These are phyloP conservation scores for Mycteria americana DNA, from an alignment of 2,797 vertebrate species.

Conservation along the genomic window DNA sequence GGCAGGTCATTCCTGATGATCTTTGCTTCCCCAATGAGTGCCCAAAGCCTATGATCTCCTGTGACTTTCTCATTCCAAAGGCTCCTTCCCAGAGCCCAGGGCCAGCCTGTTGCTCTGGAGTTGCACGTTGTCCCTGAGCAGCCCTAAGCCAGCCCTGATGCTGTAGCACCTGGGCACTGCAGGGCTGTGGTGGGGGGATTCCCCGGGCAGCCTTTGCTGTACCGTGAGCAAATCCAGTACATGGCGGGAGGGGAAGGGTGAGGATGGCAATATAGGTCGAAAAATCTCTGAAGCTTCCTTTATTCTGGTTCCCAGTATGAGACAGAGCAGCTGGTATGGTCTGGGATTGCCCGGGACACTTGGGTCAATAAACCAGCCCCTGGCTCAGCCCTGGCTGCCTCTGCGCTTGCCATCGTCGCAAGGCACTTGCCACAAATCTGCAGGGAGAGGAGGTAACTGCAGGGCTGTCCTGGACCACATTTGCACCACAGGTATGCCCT, in stretches of 20 bases:
- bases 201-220: not conserved
- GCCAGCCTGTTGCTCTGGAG: not conserved
- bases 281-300: not conserved
- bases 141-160: not conserved
- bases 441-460: not conserved
- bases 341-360: not conserved
- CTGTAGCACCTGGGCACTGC: not conserved
- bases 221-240: not conserved
- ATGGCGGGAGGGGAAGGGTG: not conserved
- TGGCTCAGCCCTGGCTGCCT: not conserved
- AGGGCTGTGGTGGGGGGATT: not conserved
- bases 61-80: not conserved
- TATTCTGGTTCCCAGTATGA: not conserved
- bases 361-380: not conserved
- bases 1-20: not conserved
- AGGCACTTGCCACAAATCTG: not conserved
- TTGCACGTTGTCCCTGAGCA: not conserved
- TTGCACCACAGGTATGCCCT: rapidly evolving
- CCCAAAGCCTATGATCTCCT: not conserved
- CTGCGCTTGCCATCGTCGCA: not conserved
- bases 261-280: not conserved
- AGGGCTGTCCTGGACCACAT: not conserved
- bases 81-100: not conserved
- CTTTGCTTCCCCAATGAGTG: not conserved
- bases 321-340: not conserved